A percentile compares a stretch with the other conserved stretches of the same genome.
These are phyloP conservation scores for Hipposideros armiger DNA, from an alignment of 2,113 vertebrate genomes.

Conservation along the genomic window DNA sequence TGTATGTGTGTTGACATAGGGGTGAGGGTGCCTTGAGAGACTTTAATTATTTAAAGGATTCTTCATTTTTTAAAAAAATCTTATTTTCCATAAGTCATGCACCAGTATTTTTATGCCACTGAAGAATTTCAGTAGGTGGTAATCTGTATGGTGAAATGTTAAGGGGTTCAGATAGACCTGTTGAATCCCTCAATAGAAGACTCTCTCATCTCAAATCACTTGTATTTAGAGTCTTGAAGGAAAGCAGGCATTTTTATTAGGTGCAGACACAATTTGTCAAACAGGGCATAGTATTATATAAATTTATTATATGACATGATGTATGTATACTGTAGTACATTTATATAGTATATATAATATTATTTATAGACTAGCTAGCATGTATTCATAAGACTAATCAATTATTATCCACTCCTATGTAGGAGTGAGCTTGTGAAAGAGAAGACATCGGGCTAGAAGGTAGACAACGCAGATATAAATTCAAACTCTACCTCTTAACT, in stretches of 20 bases:
- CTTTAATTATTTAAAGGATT: not conserved
- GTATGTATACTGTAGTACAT: not conserved
- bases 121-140: not conserved
- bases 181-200: not conserved
- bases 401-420: not conserved
- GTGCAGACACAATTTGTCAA: not conserved
- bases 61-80: not conserved
- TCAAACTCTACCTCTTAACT: not conserved
- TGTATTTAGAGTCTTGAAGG: not conserved
- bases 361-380: not conserved
- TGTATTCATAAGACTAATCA: not conserved
- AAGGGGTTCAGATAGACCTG: not conserved
- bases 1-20: not conserved
- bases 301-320: not conserved
- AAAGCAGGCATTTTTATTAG: not conserved
- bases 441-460: not conserved
- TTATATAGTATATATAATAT: not conserved
- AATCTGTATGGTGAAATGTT: not conserved
- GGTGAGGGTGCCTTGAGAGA: not conserved
- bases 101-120: not conserved
- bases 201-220: not conserved
- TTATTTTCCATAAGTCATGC: not conserved
- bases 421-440: not conserved
- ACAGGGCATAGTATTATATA: not conserved
- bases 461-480: not conserved